These are phyloP conservation scores for Monodelphis domestica DNA, from an alignment of 2,797 vertebrate genomes.

Conservation along the genomic window DNA sequence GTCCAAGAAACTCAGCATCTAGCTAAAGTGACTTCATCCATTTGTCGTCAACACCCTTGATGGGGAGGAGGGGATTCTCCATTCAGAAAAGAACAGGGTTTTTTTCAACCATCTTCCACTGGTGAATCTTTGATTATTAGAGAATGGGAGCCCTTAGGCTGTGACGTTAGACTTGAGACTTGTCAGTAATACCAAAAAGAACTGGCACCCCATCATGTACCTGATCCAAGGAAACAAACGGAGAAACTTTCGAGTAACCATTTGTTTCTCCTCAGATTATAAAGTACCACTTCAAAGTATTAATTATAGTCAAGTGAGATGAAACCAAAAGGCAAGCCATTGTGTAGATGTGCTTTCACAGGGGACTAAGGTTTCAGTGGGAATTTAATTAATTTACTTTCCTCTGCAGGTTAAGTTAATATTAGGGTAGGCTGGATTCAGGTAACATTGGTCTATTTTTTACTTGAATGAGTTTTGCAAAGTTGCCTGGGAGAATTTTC, in stretches of 20 bases:
- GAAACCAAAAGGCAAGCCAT: slow-evolving; percentile 61
- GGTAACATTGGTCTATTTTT: slow-evolving; percentile 22
- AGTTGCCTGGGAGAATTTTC: slow-evolving; percentile 59
- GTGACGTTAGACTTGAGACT: not conserved
- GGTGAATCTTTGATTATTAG: slow-evolving; percentile 24
- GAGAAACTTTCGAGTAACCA: slow-evolving; percentile 10
- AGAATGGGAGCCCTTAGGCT: not conserved
- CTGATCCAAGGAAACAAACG: slow-evolving; percentile 48
- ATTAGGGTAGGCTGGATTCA: slow-evolving; percentile 26
- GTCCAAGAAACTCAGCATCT: slow-evolving; percentile 49
- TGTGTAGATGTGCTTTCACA: slow-evolving; percentile 64
- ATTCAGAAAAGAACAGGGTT: not conserved
- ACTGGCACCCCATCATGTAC: not conserved
- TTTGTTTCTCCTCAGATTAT: slow-evolving; percentile 61
- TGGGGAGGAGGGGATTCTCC: not conserved
- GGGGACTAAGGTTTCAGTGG: slow-evolving; percentile 59
- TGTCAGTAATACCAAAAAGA: slow-evolving; percentile 3
- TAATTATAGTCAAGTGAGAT: slow-evolving; percentile 70
- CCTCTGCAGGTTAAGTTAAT: slow-evolving; percentile 52
- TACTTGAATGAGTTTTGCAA: slow-evolving; percentile 53
- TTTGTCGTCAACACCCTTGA: not conserved
- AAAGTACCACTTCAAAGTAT: slow-evolving; percentile 62
- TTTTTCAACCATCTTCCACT: not conserved
- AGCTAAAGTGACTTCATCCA: slow-evolving; percentile 21
- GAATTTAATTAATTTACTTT: slow-evolving; percentile 76